phyloP scores from a whole-genome alignment of 2,113 vertebrate species.

The Takifugu bimaculatus region DNA sequence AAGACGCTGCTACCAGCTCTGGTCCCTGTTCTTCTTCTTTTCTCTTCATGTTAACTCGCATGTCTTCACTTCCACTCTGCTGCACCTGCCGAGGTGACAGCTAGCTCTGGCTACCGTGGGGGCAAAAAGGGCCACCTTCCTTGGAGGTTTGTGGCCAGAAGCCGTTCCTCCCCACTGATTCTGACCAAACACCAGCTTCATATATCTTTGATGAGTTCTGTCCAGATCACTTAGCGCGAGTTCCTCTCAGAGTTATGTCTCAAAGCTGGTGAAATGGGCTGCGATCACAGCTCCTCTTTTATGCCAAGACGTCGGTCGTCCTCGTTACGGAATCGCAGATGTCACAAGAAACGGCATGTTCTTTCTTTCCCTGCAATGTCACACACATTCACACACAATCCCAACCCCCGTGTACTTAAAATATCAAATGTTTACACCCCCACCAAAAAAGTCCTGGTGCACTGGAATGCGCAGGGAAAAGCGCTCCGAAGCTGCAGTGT shows the following conservation, averaged over 20 bases:
- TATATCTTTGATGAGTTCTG: constrained; percentile 74
- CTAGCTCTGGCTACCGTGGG: constrained; percentile 40
- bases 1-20: constrained; percentile 28
- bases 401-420: constrained; percentile 41
- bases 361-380: neutral
- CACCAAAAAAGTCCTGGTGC: constrained; percentile 65
- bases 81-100: constrained; percentile 57
- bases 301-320: neutral
- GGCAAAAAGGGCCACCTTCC: constrained; percentile 34
- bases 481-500: constrained; percentile 60
- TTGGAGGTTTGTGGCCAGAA: constrained; percentile 50
- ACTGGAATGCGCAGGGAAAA: constrained; percentile 68
- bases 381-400: constrained; percentile 16
- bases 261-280: constrained; percentile 7
- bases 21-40: constrained; percentile 48
- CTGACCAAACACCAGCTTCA: constrained; percentile 50
- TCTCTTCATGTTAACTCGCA: constrained; percentile 56
- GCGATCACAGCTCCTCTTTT: neutral
- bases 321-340: constrained; percentile 15
- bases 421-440: constrained; percentile 68
- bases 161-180: constrained; percentile 56
- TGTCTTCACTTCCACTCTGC: constrained; percentile 48
- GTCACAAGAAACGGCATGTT: neutral
- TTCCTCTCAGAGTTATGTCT: constrained; percentile 46
- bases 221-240: constrained; percentile 58